phyloP scores from a whole-genome alignment of 2,888 invertebrate genomes.

The Pilophorus perplexus region DNA sequence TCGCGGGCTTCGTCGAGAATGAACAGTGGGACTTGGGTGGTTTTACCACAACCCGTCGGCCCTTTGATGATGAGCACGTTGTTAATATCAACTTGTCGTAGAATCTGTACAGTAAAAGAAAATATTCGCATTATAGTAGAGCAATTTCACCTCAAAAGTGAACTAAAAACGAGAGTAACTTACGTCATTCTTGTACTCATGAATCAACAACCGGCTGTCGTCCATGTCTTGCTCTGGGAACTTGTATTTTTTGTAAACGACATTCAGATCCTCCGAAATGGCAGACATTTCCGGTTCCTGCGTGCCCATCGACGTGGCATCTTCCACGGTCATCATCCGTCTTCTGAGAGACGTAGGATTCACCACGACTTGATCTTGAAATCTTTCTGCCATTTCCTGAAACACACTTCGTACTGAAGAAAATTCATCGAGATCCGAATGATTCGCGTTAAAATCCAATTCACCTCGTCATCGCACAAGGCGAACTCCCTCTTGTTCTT shows the following conservation, averaged over 20 bases:
- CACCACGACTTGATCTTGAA: no score
- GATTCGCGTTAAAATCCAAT: no score
- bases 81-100: not conserved
- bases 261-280: slow-evolving; percentile 47
- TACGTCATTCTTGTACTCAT: slow-evolving; percentile 48
- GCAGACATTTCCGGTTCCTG: slow-evolving; percentile 42
- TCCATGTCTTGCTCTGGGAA: slow-evolving; percentile 49
- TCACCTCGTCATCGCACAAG: no score
- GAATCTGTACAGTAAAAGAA: not conserved
- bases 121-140: no score
- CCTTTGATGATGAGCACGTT: slow-evolving; percentile 94
- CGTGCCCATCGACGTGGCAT: slow-evolving; percentile 49
- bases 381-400: no score
- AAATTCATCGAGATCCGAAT: no score
- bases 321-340: slow-evolving; percentile 42
- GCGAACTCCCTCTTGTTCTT: no score
- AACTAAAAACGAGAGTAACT: no score
- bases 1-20: slow-evolving; percentile 76
- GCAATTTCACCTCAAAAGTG: no score
- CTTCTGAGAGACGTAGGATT: no score
- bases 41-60: slow-evolving; percentile 92
- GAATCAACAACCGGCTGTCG: slow-evolving; percentile 51
- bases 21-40: slow-evolving; percentile 88
- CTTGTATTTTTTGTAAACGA: slow-evolving; percentile 52
- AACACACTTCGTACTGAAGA: no score